Percentiles rank a stretch among this genome's conserved stretches.
Conservation (phyloP, 1,140 invertebrate species). For the Drosophila eugracilis region DNA sequence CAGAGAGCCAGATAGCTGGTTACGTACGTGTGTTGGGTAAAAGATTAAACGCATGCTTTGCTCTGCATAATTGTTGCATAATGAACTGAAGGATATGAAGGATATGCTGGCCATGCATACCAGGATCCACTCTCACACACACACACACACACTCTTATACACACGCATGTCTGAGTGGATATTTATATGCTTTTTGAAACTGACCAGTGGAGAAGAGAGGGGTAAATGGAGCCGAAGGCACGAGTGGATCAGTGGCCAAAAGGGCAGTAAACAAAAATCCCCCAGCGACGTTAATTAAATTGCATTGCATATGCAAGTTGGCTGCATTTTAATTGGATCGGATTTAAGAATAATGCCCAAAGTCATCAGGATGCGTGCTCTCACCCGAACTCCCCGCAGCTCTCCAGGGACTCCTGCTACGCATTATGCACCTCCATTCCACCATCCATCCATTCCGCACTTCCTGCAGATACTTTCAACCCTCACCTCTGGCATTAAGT, state of each 20-base stretch:
- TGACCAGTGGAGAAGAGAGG: constrained; percentile 30
- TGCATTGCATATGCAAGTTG: constrained; percentile 81
- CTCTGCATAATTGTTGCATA: constrained; percentile 83
- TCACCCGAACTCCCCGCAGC: not conserved
- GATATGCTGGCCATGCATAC: constrained; percentile 61
- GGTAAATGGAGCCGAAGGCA: not conserved
- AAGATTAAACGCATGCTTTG: constrained; percentile 83
- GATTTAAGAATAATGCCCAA: constrained; percentile 81
- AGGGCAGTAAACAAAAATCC: constrained; percentile 63
- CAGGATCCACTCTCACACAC: constrained; percentile 8
- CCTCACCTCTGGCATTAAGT: constrained; percentile 61
- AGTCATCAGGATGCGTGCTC: constrained; percentile 60
- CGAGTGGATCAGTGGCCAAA: constrained; percentile 42
- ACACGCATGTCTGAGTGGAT: constrained; percentile 51
- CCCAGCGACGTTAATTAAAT: constrained; percentile 81
- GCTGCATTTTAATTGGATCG: constrained; percentile 81
- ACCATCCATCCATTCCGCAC: not conserved
- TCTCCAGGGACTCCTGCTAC: constrained; percentile 29
- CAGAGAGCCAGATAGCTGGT: constrained; percentile 1
- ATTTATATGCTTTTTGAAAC: constrained; percentile 72
- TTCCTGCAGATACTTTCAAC: constrained; percentile 12
- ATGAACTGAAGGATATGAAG: constrained; percentile 83
- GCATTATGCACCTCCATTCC: constrained; percentile 62
- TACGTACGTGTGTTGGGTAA: constrained; percentile 62
- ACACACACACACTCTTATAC: constrained; percentile 28